A percentile compares a stretch with the other conserved stretches of the same genome.
Evolutionary conservation across 2,888 invertebrate species (phyloP).

Genomic region (Cephus pygmeus): DNA sequence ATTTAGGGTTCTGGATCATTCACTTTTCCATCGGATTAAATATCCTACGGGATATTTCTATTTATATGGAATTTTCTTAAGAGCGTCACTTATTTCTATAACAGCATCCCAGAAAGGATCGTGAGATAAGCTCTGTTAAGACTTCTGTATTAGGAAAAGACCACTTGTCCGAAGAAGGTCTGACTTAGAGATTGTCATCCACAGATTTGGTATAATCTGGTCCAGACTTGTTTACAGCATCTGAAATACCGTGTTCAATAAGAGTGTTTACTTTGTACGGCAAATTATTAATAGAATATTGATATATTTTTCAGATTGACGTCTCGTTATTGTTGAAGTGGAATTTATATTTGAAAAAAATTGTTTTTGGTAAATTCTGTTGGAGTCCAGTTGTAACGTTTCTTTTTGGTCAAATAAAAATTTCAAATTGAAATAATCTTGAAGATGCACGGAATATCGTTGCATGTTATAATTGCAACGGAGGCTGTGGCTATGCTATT

Average conservation of each 20-base stretch:
- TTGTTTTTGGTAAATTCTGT: not conserved
- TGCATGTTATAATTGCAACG: slow-evolving; percentile 45
- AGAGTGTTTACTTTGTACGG: not conserved
- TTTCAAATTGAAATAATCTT: slow-evolving; percentile 27
- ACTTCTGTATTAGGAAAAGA: not conserved
- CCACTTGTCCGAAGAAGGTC: not conserved
- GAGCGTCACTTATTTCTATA: not conserved
- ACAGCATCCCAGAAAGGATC: not conserved
- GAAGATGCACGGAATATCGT: slow-evolving; percentile 40
- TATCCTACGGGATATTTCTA: not conserved
- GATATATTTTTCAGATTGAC: not conserved
- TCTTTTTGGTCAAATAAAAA: not conserved
- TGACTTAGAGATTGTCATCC: not conserved
- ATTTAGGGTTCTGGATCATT: not conserved
- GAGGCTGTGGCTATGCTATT: slow-evolving; percentile 52
- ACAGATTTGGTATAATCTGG: not conserved
- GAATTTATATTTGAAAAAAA: not conserved
- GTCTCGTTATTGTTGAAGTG: not conserved
- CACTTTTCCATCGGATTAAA: not conserved
- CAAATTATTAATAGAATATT: not conserved
- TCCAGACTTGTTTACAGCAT: not conserved
- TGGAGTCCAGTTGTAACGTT: not conserved
- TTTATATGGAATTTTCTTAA: not conserved
- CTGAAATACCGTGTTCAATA: not conserved
- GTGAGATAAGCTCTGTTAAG: not conserved